Conservation (phyloP, 2,888 invertebrate species). For the Ophraella communa region DNA sequence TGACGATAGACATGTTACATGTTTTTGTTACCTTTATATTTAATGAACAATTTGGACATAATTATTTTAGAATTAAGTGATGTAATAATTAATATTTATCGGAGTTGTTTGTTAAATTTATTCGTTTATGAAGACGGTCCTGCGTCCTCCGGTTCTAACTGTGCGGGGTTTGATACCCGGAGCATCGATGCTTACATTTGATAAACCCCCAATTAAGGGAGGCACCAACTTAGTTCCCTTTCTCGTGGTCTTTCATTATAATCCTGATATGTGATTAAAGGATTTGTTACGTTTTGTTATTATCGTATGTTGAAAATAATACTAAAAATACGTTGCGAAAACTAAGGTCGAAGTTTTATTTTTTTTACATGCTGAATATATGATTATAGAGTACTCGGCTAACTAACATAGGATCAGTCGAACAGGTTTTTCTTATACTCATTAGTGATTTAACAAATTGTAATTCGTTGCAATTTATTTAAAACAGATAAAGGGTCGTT, state of each 20-base stretch:
- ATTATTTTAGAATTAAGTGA: too few species aligned
- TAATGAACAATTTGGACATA: too few species aligned
- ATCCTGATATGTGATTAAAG: constrained; percentile 9
- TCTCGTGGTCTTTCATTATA: constrained; percentile 17
- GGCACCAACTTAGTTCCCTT: constrained; percentile 6
- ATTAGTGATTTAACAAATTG: too few species aligned
- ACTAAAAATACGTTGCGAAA: neutral
- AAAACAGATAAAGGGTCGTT: too few species aligned
- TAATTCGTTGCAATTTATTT: too few species aligned
- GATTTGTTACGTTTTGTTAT: constrained; percentile 6
- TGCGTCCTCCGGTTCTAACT: neutral
- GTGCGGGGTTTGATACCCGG: neutral
- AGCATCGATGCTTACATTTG: constrained; percentile 16
- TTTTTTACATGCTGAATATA: neutral
- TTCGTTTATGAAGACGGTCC: neutral
- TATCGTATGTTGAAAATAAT: constrained; percentile 8
- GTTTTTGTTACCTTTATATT: too few species aligned
- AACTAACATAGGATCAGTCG: neutral
- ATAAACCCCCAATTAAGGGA: constrained; percentile 14
- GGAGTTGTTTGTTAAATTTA: neutral
- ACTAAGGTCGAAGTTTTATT: neutral
- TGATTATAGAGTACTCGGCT: neutral
- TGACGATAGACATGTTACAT: too few species aligned
- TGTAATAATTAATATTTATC: too few species aligned
- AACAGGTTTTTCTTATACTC: neutral